A percentile compares a stretch with the other conserved stretches of the same genome.
phyloP scores from a whole-genome alignment of 2,797 vertebrate species.

The Peromyscus melanophrys region DNA sequence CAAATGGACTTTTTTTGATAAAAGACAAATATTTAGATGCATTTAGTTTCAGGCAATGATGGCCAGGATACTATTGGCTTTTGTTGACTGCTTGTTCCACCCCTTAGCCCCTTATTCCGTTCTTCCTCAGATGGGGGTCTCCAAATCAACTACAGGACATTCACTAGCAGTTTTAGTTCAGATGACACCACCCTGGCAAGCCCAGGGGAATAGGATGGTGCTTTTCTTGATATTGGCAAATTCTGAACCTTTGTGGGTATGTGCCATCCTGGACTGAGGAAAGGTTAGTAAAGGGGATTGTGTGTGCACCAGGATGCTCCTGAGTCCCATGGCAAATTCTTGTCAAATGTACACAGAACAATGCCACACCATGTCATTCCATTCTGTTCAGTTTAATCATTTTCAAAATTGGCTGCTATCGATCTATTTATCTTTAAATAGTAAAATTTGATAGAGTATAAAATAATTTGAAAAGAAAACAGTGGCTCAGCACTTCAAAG shows the following conservation, averaged over 20 bases:
- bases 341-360: background rate
- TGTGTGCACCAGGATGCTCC: background rate
- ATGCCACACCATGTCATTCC: background rate
- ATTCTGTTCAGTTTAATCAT: background rate
- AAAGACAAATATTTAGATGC: background rate
- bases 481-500: background rate
- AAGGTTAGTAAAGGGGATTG: background rate
- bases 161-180: background rate
- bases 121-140: background rate
- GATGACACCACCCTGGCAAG: background rate
- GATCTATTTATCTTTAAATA: background rate
- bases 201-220: background rate
- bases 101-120: background rate
- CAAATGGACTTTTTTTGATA: background rate
- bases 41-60: background rate
- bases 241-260: background rate
- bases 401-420: background rate
- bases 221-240: background rate
- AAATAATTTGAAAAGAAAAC: background rate
- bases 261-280: background rate
- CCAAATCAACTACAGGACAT: background rate
- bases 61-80: background rate
- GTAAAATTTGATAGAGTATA: background rate
- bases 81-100: background rate
- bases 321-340: background rate